Evolutionary conservation across 2,113 vertebrate genomes (phyloP).

Genomic region (Phaethon lepturus): DNA sequence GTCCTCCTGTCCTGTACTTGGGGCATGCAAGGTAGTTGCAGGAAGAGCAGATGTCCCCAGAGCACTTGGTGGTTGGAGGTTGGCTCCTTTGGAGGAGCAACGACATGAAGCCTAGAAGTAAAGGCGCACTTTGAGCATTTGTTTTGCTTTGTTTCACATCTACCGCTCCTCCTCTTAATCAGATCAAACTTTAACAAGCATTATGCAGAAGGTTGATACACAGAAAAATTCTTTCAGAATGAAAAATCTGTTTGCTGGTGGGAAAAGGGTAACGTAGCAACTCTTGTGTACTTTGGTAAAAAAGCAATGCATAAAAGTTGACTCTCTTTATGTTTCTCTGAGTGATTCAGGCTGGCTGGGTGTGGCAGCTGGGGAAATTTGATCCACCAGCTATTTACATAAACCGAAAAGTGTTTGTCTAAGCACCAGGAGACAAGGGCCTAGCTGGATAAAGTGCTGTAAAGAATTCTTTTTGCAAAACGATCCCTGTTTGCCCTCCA

Average conservation of each 20-base stretch:
- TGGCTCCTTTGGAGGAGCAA: not conserved
- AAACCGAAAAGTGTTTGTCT: constrained; percentile 66
- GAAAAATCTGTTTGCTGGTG: constrained; percentile 31
- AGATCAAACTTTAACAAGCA: not conserved
- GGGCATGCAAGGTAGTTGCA: not conserved
- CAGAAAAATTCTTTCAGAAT: constrained; percentile 15
- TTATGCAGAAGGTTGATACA: not conserved
- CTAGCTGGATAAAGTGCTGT: constrained; percentile 33
- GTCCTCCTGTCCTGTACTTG: not conserved
- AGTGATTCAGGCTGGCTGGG: constrained; percentile 59
- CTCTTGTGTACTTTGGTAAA: constrained; percentile 31
- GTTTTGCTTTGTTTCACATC: not conserved
- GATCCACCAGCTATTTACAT: constrained; percentile 69
- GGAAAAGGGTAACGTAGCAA: not conserved
- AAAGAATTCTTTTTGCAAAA: constrained; percentile 37
- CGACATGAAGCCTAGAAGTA: not conserved
- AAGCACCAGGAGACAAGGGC: constrained; percentile 54
- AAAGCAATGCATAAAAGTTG: constrained; percentile 2
- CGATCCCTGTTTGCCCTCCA: not conserved
- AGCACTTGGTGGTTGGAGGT: not conserved
- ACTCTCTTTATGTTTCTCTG: constrained; percentile 4
- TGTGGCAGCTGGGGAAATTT: constrained; percentile 63
- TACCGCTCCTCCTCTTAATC: not conserved
- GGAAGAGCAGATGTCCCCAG: not conserved
- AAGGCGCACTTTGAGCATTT: not conserved